Conservation (phyloP, 2,888 invertebrate genomes). For the Drosophila rubida region DNA sequence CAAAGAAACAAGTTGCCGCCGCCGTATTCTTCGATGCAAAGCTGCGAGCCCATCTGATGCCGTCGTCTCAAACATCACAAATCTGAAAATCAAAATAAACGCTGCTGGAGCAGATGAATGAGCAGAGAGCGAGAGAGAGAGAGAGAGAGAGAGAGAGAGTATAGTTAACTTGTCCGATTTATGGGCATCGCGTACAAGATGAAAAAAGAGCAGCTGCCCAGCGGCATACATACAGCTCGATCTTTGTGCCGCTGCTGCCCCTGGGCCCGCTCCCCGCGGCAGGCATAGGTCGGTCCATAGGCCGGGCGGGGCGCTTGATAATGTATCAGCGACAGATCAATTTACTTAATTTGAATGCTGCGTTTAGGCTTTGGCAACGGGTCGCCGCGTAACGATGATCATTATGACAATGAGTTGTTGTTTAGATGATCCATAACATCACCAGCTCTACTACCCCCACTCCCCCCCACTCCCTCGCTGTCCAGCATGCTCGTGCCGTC, state of each 20-base stretch:
- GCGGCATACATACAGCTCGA: background rate
- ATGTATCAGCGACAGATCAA: conserved; percentile 62
- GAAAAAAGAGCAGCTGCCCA: conserved; percentile 27
- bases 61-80: conserved; percentile 16
- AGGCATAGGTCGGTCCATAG: background rate
- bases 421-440: conserved; percentile 34
- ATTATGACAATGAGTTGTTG: conserved; percentile 56
- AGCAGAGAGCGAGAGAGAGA: background rate
- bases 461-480: background rate
- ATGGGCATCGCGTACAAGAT: conserved; percentile 26
- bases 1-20: conserved; percentile 67
- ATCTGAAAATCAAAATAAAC: conserved; percentile 66
- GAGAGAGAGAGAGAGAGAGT: background rate
- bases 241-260: background rate
- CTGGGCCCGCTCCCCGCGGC: background rate
- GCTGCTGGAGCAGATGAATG: conserved; percentile 42
- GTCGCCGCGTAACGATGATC: conserved; percentile 21
- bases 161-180: conserved; percentile 41
- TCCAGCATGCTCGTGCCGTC: background rate
- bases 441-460: background rate
- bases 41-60: conserved; percentile 6
- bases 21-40: conserved; percentile 40
- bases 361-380: conserved; percentile 42
- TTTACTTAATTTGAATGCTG: conserved; percentile 66
- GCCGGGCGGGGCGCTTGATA: conserved; percentile 37